Evolutionary conservation across 2,113 vertebrate species (phyloP).

Genomic region (Pycnonotus jocosus): DNA sequence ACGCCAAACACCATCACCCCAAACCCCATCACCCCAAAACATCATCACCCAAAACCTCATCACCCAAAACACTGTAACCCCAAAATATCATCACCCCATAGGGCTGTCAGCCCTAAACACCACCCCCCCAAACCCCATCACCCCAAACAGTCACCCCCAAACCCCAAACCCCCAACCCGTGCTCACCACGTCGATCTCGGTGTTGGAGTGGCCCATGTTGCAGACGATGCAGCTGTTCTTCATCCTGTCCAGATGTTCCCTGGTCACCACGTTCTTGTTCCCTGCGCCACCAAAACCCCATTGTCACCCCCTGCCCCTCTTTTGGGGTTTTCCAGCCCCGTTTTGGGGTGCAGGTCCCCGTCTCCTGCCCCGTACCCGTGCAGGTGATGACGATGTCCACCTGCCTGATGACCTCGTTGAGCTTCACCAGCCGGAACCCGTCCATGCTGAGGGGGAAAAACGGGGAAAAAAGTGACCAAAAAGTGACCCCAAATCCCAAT

Average conservation of each 20-base stretch:
- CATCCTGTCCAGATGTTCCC: constrained; percentile 95
- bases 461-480: too few relatives aligned
- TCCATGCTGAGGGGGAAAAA: constrained; percentile 83
- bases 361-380: constrained; percentile 75
- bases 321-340: neutral
- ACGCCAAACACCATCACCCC: neutral
- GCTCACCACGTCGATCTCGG: constrained; percentile 97
- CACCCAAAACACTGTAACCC: neutral
- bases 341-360: accelerated
- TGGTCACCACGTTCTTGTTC: constrained; percentile 96
- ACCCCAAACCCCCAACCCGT: neutral
- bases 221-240: constrained; percentile 98
- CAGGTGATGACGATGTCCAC: constrained; percentile 98
- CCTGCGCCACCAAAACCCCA: constrained; percentile 65
- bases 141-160: neutral
- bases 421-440: constrained; percentile 95
- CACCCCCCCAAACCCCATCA: neutral
- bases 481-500: accelerated
- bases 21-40: neutral
- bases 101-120: neutral
- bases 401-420: constrained; percentile 95
- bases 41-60: neutral
- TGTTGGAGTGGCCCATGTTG: constrained; percentile 99
- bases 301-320: too few relatives aligned
- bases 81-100: neutral